Percentiles rank a stretch among this genome's conserved stretches.
These are phyloP conservation scores for Aurelia sp. DNA, from an alignment of 30 jellyfish, hydroid and myxozoan species.

Conservation along the genomic window DNA sequence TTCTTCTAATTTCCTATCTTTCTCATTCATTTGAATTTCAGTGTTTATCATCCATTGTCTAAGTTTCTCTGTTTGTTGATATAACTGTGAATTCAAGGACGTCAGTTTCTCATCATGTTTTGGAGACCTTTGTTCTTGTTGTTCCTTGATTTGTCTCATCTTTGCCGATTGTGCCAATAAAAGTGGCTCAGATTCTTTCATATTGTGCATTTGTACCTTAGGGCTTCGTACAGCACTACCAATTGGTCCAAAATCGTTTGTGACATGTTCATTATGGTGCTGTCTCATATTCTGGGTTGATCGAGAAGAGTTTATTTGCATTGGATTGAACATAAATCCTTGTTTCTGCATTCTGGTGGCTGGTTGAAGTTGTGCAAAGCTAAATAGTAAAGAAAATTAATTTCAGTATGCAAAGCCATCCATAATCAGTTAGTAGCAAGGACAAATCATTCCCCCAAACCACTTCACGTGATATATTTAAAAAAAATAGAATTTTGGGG, in stretches of 20 bases:
- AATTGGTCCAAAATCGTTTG: conserved; percentile 31
- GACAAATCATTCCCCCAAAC: too few relatives aligned
- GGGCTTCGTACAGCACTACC: conserved; percentile 16
- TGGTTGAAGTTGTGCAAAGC: not conserved
- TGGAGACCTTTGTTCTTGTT: conserved; percentile 54
- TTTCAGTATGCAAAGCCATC: not conserved
- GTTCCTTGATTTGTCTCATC: conserved; percentile 68
- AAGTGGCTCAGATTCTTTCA: conserved; percentile 45
- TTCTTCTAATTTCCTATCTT: conserved; percentile 81
- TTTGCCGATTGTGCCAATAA: conserved; percentile 66
- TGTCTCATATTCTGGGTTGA: conserved; percentile 12
- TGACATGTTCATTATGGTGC: conserved; percentile 10
- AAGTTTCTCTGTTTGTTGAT: conserved; percentile 96
- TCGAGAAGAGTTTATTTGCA: conserved; percentile 30
- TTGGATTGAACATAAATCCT: conserved; percentile 48
- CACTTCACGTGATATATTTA: too few relatives aligned
- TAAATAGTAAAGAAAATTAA: not conserved
- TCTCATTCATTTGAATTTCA: conserved; percentile 81
- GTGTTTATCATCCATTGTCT: conserved; percentile 90
- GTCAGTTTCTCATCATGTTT: conserved; percentile 73
- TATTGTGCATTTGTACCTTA: conserved; percentile 1
- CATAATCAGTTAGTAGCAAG: too few relatives aligned
- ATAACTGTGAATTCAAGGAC: conserved; percentile 80
- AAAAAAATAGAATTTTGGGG: too few relatives aligned
- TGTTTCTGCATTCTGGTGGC: conserved; percentile 36